Percentiles rank a stretch among this genome's conserved stretches.
phyloP scores from a whole-genome alignment of 1,140 invertebrate species.

The Pseudomyrmex cubaensis region DNA sequence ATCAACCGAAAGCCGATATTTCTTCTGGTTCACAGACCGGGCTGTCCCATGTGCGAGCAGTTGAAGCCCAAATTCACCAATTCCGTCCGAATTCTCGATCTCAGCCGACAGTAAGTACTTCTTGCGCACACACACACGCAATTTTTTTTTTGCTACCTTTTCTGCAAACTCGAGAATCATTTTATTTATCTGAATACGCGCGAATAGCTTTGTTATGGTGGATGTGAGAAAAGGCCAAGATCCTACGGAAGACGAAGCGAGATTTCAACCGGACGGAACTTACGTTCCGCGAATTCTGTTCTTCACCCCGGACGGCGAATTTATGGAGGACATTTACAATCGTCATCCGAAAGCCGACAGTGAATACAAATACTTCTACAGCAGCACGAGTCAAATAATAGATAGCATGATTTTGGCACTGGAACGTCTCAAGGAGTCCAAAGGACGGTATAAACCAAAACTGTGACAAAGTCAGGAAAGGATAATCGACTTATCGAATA shows the following conservation, averaged over 20 bases:
- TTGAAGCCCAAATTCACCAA: constrained; percentile 75
- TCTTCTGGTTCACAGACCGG: constrained; percentile 71
- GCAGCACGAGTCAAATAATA: constrained; percentile 71
- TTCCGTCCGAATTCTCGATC: constrained; percentile 75
- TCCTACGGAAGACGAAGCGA: constrained; percentile 52
- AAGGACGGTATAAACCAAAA: too few relatives aligned
- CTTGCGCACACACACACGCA: background rate
- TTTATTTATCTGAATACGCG: background rate
- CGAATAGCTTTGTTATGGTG: constrained; percentile 63
- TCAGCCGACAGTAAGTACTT: constrained; percentile 74
- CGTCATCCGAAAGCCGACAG: constrained; percentile 65
- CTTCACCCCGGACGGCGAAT: constrained; percentile 75
- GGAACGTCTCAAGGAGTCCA: constrained; percentile 37
- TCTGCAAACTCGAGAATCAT: background rate
- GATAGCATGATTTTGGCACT: constrained; percentile 78
- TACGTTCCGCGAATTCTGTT: constrained; percentile 81
- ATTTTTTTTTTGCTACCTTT: background rate
- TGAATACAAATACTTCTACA: constrained; percentile 77
- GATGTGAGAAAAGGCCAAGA: constrained; percentile 64
- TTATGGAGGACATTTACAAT: constrained; percentile 77
- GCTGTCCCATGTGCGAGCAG: constrained; percentile 73
- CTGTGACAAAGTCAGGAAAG: background rate
- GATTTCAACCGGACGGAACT: constrained; percentile 77
- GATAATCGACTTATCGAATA: background rate
- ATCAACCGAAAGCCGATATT: constrained; percentile 74